Evolutionary conservation across 2,888 invertebrate species (phyloP), one percentile per base, ranked within the genome.

Genomic region (Heptascelio sp.): DNA sequence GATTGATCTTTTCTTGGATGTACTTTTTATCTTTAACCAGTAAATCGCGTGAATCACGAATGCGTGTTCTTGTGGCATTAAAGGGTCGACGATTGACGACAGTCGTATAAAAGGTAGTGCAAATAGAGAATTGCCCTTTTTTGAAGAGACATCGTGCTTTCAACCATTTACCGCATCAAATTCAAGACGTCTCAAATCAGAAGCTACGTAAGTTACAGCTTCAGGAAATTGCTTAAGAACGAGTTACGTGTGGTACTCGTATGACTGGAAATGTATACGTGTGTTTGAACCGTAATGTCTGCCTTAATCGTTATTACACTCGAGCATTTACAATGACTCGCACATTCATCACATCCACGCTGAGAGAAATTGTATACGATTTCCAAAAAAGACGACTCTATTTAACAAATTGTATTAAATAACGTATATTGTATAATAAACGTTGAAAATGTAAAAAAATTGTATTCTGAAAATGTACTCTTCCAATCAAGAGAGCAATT

Each of bases 161-260:
- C 73, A 64, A 46, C 76, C 51, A 76, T 76, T 76, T 60, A 68
- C 40, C 60, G 21, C 68, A 60, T 60, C 40, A 51, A 64, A 64
- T 26, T 62, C 40, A 40, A 72, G 49, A 67, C 40, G 51, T 60
- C 67, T 49, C 49, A 68, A 40, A 40, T 53, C 51, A 51, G 67
- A 73, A 62, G 64, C 64, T 73, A 73, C 64, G 55, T 73, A 73
- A 73, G 73, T 73, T 73, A 73, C 62, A 64, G 43, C 73, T 64
- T 64, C 46, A 55, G 55, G 73, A 64, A 73, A 73, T 64, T 64
- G 64, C 62, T 62, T 26, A 72, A 55, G 73, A 64, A 43, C 30
- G 30, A 37, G 43, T 73, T 64, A 30, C 37, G 40, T 53, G 46
- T 64, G 23, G 15, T 26, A 9, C n/a, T 17, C 23, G 21, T 62